Percentiles rank a stretch among this genome's conserved stretches.
phyloP scores from a whole-genome alignment of 1,140 invertebrate species.

The Ceratina australensis region DNA sequence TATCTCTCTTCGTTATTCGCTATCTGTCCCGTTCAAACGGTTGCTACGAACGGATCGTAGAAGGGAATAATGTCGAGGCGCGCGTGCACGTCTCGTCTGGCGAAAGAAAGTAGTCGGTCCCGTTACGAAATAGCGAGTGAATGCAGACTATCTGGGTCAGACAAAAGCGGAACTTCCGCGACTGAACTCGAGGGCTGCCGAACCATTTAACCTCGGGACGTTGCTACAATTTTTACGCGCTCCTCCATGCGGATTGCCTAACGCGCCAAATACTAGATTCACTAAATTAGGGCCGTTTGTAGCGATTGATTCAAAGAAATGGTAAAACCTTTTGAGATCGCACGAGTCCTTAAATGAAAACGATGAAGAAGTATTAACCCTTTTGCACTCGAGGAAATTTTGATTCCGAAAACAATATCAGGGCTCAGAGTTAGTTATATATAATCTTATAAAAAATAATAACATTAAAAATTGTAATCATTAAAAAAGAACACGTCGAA shows the following conservation, averaged over 20 bases:
- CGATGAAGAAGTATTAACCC: too few species aligned
- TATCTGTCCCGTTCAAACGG: neutral
- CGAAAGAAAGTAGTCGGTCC: slow-evolving; percentile 78
- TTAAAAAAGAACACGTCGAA: too few species aligned
- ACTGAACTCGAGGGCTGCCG: slow-evolving; percentile 31
- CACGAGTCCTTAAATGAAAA: too few species aligned
- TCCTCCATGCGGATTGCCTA: neutral
- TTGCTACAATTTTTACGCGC: slow-evolving; percentile 15
- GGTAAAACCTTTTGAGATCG: too few species aligned
- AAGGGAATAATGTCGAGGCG: slow-evolving; percentile 23
- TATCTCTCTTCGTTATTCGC: neutral
- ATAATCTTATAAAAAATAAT: too few species aligned
- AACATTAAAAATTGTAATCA: too few species aligned
- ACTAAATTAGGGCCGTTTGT: too few species aligned
- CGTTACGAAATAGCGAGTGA: slow-evolving; percentile 79
- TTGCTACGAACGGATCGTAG: neutral
- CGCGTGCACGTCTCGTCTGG: slow-evolving; percentile 35
- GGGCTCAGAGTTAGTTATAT: too few species aligned
- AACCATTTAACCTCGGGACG: slow-evolving; percentile 16
- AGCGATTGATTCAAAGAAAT: too few species aligned
- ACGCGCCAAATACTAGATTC: too few species aligned
- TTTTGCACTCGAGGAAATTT: too few species aligned
- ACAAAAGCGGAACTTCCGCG: slow-evolving; percentile 76
- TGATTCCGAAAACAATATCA: too few species aligned
- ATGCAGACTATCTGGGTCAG: slow-evolving; percentile 76